These are phyloP conservation scores for Cyprinus carpio DNA, from an alignment of 2,113 vertebrate genomes.

Conservation along the genomic window DNA sequence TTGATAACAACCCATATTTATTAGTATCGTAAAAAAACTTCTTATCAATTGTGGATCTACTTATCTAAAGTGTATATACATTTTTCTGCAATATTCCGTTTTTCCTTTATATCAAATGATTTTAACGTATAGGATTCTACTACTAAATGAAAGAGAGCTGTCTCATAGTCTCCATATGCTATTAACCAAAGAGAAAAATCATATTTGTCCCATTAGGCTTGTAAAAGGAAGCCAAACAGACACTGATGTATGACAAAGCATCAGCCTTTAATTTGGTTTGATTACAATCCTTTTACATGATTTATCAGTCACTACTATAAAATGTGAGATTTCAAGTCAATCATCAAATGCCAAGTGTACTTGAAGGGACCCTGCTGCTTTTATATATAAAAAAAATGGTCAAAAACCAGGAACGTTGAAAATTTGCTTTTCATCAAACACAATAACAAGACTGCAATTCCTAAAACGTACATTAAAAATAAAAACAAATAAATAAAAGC, in stretches of 20 bases:
- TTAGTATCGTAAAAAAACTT: background rate
- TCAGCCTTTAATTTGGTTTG: conserved; percentile 48
- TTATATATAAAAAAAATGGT: background rate
- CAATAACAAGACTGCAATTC: background rate
- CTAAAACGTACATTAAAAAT: background rate
- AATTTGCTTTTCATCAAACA: background rate
- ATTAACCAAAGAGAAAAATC: background rate
- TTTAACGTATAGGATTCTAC: background rate
- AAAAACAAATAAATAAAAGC: background rate
- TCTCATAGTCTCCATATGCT: background rate
- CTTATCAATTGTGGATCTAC: background rate
- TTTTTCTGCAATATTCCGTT: background rate
- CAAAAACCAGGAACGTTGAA: conserved; percentile 25
- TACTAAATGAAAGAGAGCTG: background rate
- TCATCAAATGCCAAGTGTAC: conserved; percentile 10
- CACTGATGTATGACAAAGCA: conserved; percentile 30
- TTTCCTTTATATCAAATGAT: conserved; percentile 75
- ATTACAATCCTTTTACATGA: conserved; percentile 42
- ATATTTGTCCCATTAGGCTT: background rate
- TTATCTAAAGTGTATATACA: background rate
- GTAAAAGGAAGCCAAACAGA: conserved; percentile 21
- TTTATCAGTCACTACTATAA: conserved; percentile 40
- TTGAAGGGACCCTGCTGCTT: background rate
- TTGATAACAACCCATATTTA: too few relatives aligned
- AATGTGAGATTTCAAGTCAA: conserved; percentile 39